phyloP scores from a whole-genome alignment of 2,888 invertebrate species.

The Neoaliturus tenellus region DNA sequence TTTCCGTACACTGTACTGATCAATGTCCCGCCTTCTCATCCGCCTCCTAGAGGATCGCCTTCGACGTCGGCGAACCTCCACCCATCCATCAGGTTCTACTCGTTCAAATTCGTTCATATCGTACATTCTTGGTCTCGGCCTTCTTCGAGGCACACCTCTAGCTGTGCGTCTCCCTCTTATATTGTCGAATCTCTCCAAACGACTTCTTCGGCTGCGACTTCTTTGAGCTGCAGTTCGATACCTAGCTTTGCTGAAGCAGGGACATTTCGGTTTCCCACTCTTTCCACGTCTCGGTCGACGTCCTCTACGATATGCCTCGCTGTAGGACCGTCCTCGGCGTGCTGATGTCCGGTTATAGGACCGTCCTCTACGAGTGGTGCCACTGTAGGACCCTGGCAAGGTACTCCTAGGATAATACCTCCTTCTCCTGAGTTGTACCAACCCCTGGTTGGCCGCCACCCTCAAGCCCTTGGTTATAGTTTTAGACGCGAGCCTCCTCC shows the following conservation, averaged over 20 bases:
- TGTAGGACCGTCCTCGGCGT: no score
- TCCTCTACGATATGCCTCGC: no score
- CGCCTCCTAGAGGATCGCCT: neutral
- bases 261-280: conserved; percentile 1
- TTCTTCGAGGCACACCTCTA: conserved; percentile 52
- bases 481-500: neutral
- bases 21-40: neutral
- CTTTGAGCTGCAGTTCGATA: conserved; percentile 50
- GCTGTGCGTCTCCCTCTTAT: conserved; percentile 22
- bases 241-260: conserved; percentile 5
- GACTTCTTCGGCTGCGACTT: conserved; percentile 60
- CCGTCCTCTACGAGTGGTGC: neutral
- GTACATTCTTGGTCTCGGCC: neutral
- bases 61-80: neutral
- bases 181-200: neutral
- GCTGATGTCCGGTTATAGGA: no score
- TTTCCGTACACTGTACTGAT: neutral
- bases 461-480: neutral
- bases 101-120: neutral
- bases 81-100: neutral
- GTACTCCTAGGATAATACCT: neutral
- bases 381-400: neutral
- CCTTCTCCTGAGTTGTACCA: neutral
- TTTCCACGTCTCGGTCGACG: neutral
- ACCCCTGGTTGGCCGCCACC: neutral